Conservation (phyloP, 2,797 vertebrate species). For the Echiichthys vipera region DNA sequence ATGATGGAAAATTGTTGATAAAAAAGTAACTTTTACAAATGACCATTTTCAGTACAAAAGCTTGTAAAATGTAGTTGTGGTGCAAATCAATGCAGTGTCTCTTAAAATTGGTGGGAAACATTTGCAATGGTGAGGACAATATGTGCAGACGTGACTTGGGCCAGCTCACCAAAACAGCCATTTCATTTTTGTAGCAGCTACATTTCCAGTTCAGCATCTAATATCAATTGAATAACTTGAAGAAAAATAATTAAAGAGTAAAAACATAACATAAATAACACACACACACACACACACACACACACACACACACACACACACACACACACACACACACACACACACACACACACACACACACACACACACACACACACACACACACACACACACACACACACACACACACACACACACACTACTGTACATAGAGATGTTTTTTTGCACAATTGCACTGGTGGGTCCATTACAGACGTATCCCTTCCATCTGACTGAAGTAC, state of each 20-base stretch:
- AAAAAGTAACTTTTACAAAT: constrained; percentile 87
- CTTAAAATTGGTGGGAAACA: constrained; percentile 63
- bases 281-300: too few species aligned
- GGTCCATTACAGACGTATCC: background rate
- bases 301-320: too few species aligned
- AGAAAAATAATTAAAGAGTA: constrained; percentile 52
- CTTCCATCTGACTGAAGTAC: background rate
- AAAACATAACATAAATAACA: constrained; percentile 81
- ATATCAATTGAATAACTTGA: constrained; percentile 57
- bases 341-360: too few species aligned
- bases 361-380: too few species aligned
- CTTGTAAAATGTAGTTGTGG: constrained; percentile 85
- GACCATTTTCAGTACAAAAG: constrained; percentile 86
- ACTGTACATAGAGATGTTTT: too few species aligned
- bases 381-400: too few species aligned
- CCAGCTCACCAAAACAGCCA: constrained; percentile 77
- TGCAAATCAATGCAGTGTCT: constrained; percentile 79
- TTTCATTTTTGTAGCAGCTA: constrained; percentile 83
- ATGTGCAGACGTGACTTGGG: constrained; percentile 77
- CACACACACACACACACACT: too few species aligned
- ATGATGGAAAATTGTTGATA: constrained; percentile 78
- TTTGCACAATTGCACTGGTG: background rate
- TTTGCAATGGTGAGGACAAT: constrained; percentile 69
- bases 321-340: too few species aligned
- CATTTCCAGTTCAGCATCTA: constrained; percentile 84